phyloP scores from a whole-genome alignment of 2,797 vertebrate species.

The Hypotaenidia okinawae region DNA sequence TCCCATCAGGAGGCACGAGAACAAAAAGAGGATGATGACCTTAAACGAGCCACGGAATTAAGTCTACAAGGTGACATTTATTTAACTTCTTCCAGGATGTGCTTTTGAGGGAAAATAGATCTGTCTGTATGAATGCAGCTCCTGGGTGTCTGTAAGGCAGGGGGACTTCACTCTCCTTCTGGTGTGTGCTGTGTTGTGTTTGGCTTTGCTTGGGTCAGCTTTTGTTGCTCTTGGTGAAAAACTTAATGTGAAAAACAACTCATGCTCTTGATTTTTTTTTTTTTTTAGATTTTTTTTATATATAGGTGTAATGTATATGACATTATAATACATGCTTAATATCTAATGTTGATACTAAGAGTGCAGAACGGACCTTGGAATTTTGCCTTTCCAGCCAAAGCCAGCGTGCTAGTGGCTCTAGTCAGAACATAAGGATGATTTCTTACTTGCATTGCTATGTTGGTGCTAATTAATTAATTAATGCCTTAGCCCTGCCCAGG shows the following conservation, averaged over 20 bases:
- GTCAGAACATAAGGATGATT: background rate
- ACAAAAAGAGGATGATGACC: slow-evolving; percentile 96
- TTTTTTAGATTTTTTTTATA: background rate
- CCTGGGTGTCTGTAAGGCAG: background rate
- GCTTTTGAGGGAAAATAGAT: slow-evolving; percentile 18
- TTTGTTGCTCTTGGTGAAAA: slow-evolving; percentile 4
- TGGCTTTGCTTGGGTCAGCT: background rate
- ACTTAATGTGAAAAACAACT: background rate
- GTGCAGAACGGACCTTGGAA: background rate
- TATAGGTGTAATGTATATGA: background rate
- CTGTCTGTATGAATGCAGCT: background rate
- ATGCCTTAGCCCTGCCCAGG: background rate
- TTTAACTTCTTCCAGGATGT: slow-evolving; percentile 11
- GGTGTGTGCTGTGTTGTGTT: background rate
- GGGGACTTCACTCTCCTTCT: background rate
- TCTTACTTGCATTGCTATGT: background rate
- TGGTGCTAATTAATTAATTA: background rate
- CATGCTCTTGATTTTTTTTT: background rate
- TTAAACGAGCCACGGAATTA: slow-evolving; percentile 97
- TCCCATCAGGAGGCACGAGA: slow-evolving; percentile 92
- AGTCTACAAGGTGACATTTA: slow-evolving; percentile 92
- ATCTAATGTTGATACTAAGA: background rate
- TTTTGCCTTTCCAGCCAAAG: background rate
- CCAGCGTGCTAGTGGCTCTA: background rate
- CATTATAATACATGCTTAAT: background rate